Percentiles rank a stretch among this genome's conserved stretches.
Conservation (phyloP, 2,888 invertebrate species). For the Cephus spinipes region DNA sequence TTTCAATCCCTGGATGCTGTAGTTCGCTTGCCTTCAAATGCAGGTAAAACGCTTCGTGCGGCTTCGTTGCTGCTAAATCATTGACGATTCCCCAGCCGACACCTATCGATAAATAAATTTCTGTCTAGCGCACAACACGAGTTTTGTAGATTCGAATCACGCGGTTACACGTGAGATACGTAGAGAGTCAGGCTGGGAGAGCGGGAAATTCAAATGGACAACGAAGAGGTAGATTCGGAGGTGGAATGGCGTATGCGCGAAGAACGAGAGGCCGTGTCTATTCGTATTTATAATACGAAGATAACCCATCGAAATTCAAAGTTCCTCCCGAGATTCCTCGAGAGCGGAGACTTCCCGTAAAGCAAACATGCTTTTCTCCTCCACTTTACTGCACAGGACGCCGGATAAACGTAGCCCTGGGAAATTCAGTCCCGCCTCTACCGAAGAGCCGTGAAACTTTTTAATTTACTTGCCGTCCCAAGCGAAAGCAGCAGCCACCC, state of each 20-base stretch:
- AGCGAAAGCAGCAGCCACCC: not conserved
- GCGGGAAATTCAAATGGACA: not conserved
- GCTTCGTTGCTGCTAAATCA: not conserved
- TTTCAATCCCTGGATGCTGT: not conserved
- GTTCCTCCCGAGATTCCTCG: not conserved
- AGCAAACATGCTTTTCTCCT: not conserved
- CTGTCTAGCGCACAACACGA: not conserved
- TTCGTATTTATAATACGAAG: not conserved
- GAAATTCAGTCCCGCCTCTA: not conserved
- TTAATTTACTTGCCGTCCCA: constrained; percentile 3
- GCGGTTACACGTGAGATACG: not conserved
- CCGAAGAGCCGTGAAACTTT: not conserved
- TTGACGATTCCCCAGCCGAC: not conserved
- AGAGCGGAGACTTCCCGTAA: not conserved
- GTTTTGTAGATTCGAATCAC: not conserved
- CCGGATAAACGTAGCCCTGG: not conserved
- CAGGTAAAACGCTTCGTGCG: not conserved
- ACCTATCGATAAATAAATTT: not conserved
- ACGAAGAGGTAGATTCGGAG: not conserved
- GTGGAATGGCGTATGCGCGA: not conserved
- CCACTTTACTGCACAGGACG: not conserved
- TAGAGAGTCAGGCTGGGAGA: not conserved
- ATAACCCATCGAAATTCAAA: not conserved
- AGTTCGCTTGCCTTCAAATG: not conserved
- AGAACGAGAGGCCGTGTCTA: not conserved